Evolutionary conservation across 2,113 vertebrate genomes (phyloP).

Genomic region (Circaetus cinerascens): DNA sequence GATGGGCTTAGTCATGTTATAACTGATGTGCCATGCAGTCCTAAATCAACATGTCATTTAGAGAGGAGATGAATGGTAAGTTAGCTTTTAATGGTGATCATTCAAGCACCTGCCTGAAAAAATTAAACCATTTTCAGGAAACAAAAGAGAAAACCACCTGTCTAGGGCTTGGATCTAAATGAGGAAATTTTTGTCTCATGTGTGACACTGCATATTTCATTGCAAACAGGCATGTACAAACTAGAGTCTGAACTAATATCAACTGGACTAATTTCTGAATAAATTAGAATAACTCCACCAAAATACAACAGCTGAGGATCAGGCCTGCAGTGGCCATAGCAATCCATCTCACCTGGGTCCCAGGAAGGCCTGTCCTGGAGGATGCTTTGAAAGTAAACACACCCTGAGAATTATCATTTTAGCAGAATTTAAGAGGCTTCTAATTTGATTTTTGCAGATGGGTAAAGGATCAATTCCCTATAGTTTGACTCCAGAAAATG

Average conservation of each 20-base stretch:
- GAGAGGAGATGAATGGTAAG: slow-evolving; percentile 26
- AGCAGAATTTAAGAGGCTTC: background rate
- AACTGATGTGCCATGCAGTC: slow-evolving; percentile 40
- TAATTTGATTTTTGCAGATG: background rate
- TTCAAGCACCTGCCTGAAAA: slow-evolving; percentile 1
- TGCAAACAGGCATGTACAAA: background rate
- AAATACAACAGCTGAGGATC: background rate
- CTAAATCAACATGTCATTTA: slow-evolving; percentile 24
- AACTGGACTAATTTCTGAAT: background rate
- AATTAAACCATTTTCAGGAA: slow-evolving; percentile 9
- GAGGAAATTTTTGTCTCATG: background rate
- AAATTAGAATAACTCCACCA: background rate
- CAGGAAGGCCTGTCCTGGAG: background rate
- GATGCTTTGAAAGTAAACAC: background rate
- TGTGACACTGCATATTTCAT: background rate
- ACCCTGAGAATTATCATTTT: background rate
- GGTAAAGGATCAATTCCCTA: background rate
- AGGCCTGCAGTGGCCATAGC: background rate
- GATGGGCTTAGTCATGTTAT: slow-evolving; percentile 37
- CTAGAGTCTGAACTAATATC: background rate
- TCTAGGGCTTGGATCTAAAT: background rate
- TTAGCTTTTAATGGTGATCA: background rate
- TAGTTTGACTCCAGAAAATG: background rate
- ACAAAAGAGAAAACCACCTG: background rate
- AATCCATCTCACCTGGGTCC: background rate